Evolutionary conservation across 2,888 invertebrate species (phyloP), one percentile per base, ranked within the genome.

Genomic region (Notodonta ziczac): DNA sequence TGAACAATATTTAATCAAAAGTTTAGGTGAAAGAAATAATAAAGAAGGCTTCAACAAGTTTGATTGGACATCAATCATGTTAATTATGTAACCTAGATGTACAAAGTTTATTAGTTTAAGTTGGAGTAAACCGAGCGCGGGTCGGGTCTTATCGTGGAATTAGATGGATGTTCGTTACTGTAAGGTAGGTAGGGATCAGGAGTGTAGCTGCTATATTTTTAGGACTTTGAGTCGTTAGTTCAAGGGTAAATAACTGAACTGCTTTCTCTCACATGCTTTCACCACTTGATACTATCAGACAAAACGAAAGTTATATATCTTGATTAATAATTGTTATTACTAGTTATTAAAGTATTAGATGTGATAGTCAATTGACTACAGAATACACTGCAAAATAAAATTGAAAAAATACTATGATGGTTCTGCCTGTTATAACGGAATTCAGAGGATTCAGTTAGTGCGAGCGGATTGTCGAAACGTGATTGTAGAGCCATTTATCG

Each of bases 381-480:
- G 24, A 24, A 35, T 7, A 35, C 35, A 4, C 7, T 35, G 1
- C 1, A 35, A 35, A 35, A 35, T 35, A 35, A 35, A 35, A 35
- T 35, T 35, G 35, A 2, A 24, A 1, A 24, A 24, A 24, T 24
- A 24, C 24, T 24, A 24, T 24, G 24, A 24, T 50, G 16, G 9
- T 50, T 8, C 4, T 16, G 8, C 16, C 32, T 35, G 14, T 54
- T 54, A 13, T 10, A 13, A 13, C 10, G 39, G 13, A 24, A 24
- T 35, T 35, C 2, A 7, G 0, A 12, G n/a, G 7, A n/a, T 14
- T 8, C 9, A 39, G 54, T 56, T 56, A 24, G 42, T 14, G 39
- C 39, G 5, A 9, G 39, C 12, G 6, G 16, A 56, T 56, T 44
- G 56, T 16, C 13, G 16, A 44, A 56, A 56, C 56, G 56, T 56